Base-by-base conservation (phyloP, 2,797 vertebrate genomes). In the Alca torda region DNA sequence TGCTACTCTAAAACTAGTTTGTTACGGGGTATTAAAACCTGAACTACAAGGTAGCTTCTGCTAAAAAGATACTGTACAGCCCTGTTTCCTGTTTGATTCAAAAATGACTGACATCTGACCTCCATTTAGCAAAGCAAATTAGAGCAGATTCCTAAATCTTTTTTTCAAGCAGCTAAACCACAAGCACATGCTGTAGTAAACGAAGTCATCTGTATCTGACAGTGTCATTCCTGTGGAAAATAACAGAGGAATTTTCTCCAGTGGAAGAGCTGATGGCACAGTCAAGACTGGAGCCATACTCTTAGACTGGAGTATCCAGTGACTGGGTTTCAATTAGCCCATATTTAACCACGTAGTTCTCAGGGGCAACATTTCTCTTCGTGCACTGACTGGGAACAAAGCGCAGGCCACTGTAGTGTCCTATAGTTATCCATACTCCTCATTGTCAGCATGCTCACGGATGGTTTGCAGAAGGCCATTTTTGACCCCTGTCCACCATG, bases 381-480 rank as follows among this genome's bases (percentile, higher is more conserved):
- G 24, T 21, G 11, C 9, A 4, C 12, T 23, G 70, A 30, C 28
- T 30, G 15, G 51, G 12, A 50, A 9, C 9, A 10, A 60, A 65
- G 50, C 43, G 18, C 21, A 41, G 70, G 60, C 19, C 37, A 46
- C 10, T 35, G 46, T 9, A 6, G 23, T 26, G 37, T 39, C 67
- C n/a, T 54, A 1, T 3, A 37, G 35, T 37, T 74, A 21, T 16
- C 31, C 37, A 11, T 17, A 1, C n/a, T 35, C 23, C 10, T 48
- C 31, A 2, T 12, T 5, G 11, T 35, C 19, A n/a, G 39, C 7
- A 1, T 25, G 19, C 19, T 41, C 33, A 2, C 0, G 23, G 13
- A 45, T 35, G 16, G 35, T 53, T 50, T 79, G 53, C 73, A 48
- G 63, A 59, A 33, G 30, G 45, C n/a, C 5, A 1, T 13, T 41